Evolutionary conservation across 53 echinoderm and acorn worm species (phyloP).

Genomic region (Apostichopus leukothele): DNA sequence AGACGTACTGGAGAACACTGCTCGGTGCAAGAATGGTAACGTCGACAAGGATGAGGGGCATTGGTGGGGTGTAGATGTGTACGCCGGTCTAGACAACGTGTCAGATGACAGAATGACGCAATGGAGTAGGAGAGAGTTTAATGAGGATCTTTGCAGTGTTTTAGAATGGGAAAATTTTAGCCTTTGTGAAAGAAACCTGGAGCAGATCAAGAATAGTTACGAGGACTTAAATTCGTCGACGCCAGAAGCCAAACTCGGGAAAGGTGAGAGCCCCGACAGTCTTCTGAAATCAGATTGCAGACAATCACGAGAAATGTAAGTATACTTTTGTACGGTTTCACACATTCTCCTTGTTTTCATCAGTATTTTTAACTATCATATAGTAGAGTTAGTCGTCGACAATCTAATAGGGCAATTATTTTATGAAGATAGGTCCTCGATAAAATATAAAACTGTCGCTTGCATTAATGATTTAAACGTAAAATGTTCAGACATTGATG

Average conservation of each 20-base stretch:
- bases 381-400: too few relatives aligned
- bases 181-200: not conserved
- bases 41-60: not conserved
- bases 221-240: not conserved
- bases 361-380: too few relatives aligned
- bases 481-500: too few relatives aligned
- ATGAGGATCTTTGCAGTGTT: not conserved
- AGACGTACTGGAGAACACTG: conserved; percentile 3
- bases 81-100: not conserved
- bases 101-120: not conserved
- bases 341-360: too few relatives aligned
- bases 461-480: too few relatives aligned
- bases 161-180: conserved; percentile 5
- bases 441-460: too few relatives aligned
- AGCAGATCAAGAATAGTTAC: not conserved
- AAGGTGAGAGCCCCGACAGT: too few relatives aligned
- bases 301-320: not conserved
- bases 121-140: not conserved
- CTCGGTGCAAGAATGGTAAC: not conserved
- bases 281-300: not conserved
- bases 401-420: too few relatives aligned
- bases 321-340: not conserved
- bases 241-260: not conserved
- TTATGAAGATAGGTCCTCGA: too few relatives aligned
- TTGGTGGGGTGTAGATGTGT: conserved; percentile 29